Base-by-base conservation (phyloP, 2,113 vertebrate species). In the Pyrgilauda ruficollis region DNA sequence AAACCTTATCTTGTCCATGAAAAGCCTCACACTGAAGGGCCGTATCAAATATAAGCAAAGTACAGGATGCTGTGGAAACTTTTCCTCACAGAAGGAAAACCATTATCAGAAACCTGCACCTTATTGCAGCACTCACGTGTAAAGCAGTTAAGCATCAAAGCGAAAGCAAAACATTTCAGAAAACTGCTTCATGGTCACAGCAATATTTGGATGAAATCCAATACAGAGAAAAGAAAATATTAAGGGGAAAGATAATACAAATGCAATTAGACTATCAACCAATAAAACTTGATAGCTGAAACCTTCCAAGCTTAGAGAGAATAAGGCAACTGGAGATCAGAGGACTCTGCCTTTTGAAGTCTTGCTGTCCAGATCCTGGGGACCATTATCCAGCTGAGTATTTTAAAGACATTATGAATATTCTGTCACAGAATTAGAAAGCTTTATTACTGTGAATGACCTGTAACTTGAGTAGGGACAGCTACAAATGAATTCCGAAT, bases 1-100 rank as follows among this genome's bases (percentile, higher is more conserved):
- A 93, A 96, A 95, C 67, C 91, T 97, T 97, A 97, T 97, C 94
- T 97, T 97, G 96, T 97, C 96, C 87, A 31, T 39, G 91, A 97
- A 95, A 97, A 90, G 64, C 53, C 75, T 77, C 74, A 68, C 17
- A 78, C 74, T 7, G 18, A 93, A 94, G 76, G 89, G 59, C 69
- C 83, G 44, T 89, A 93, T 94, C 93, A 89, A 94, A 96, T 27
- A 30, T 21, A 94, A 94, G 73, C 68, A 93, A 93, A 95, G 73
- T 27, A 67, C 50, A 72, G 39, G 84, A 94, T 73, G 88, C 28
- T 92, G 89, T 83, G 87, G 70, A 96, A 97, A 95, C 67, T 85
- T 95, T 89, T 87, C 68, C 59, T 89, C 75, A 49, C 55, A 77
- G 80, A 93, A 84, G 39, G 67, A 81, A 95, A 95, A 68, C 44